Percentiles rank a stretch among this genome's conserved stretches.
These are phyloP conservation scores for Ceratosolen fusciceps DNA, from an alignment of 1,140 invertebrate genomes.

Conservation along the genomic window DNA sequence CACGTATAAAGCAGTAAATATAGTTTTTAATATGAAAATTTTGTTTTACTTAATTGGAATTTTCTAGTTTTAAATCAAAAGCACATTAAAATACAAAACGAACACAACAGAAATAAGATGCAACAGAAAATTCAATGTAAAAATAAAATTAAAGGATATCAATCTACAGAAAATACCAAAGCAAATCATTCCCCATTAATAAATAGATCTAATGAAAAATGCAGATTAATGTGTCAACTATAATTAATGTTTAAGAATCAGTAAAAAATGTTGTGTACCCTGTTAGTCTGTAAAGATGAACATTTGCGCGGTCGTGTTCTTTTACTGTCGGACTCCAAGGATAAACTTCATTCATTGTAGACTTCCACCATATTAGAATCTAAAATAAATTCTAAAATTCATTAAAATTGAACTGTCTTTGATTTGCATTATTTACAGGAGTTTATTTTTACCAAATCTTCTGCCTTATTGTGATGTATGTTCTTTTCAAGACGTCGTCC, in stretches of 20 bases:
- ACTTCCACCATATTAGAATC: slow-evolving; percentile 83
- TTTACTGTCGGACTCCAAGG: slow-evolving; percentile 86
- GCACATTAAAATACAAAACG: neutral
- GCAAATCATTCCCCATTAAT: no score
- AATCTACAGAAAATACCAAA: no score
- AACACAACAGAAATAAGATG: slow-evolving; percentile 34
- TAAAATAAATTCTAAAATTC: slow-evolving; percentile 55
- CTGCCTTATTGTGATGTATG: slow-evolving; percentile 76
- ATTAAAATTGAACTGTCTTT: slow-evolving; percentile 38
- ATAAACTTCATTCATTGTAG: slow-evolving; percentile 83
- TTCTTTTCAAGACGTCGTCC: slow-evolving; percentile 78
- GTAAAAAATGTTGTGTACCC: slow-evolving; percentile 61
- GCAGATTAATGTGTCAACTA: no score
- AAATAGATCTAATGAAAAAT: no score
- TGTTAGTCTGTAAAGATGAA: slow-evolving; percentile 79
- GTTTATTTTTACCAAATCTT: slow-evolving; percentile 73
- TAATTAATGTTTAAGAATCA: no score
- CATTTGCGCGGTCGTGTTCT: slow-evolving; percentile 85
- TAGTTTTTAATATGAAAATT: no score
- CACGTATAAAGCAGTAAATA: no score
- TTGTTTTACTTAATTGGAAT: neutral
- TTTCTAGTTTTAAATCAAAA: neutral
- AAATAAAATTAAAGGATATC: neutral
- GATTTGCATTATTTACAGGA: neutral
- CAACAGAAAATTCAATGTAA: slow-evolving; percentile 37